Evolutionary conservation across 2,888 invertebrate genomes (phyloP).

Genomic region (Malacosoma neustria): DNA sequence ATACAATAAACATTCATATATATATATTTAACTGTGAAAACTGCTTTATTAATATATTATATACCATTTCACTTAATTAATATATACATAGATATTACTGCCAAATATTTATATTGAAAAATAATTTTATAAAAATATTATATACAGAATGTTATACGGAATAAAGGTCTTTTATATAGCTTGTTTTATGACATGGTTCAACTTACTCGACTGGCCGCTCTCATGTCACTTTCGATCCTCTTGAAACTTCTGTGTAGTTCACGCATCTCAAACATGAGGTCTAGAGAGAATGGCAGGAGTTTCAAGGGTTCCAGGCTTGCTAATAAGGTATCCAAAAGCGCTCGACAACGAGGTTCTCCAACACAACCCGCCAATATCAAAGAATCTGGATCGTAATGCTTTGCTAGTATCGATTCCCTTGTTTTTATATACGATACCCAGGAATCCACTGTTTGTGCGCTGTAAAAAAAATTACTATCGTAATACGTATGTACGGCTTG

Average conservation of each 20-base stretch:
- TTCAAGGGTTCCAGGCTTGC: constrained; percentile 86
- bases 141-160: no score
- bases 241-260: constrained; percentile 85
- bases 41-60: no score
- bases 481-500: no score
- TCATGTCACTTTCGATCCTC: constrained; percentile 75
- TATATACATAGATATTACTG: no score
- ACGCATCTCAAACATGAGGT: constrained; percentile 85
- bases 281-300: constrained; percentile 86
- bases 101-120: no score
- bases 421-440: constrained; percentile 92
- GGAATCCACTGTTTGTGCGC: constrained; percentile 90
- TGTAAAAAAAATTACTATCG: constrained; percentile 36
- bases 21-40: no score
- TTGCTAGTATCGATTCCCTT: constrained; percentile 85
- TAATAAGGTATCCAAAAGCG: constrained; percentile 82
- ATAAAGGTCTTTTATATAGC: no score
- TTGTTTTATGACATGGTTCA: no score
- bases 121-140: no score
- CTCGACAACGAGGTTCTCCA: constrained; percentile 72
- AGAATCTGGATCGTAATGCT: constrained; percentile 86
- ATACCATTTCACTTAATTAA: no score
- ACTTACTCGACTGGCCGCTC: constrained; percentile 67
- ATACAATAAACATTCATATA: no score
- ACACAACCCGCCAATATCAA: constrained; percentile 79